These are phyloP conservation scores for Eubasilissa splendida DNA, from an alignment of 2,888 invertebrate species.

Conservation along the genomic window DNA sequence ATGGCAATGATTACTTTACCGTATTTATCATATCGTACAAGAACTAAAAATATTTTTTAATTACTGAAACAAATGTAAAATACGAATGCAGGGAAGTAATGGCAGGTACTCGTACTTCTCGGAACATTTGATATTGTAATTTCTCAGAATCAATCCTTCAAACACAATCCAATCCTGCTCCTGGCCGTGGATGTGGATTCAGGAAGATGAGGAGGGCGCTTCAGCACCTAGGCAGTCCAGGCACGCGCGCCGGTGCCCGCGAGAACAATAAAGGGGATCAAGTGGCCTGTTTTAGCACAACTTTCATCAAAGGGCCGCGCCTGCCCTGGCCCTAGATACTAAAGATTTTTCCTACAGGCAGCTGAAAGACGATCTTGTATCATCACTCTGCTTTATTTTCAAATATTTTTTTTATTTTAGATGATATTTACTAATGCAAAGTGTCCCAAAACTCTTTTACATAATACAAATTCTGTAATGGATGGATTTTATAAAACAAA, in stretches of 20 bases:
- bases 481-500: too few relatives aligned
- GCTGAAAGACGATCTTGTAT: conserved; percentile 18
- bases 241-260: conserved; percentile 65
- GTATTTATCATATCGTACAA: too few relatives aligned
- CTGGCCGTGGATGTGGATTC: too few relatives aligned
- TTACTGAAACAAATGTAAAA: too few relatives aligned
- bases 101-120: too few relatives aligned
- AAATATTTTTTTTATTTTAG: too few relatives aligned
- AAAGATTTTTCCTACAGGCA: conserved; percentile 43
- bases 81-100: too few relatives aligned
- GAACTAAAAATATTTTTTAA: too few relatives aligned
- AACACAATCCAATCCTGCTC: conserved; percentile 27
- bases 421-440: background rate
- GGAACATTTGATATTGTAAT: too few relatives aligned
- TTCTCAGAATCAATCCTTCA: background rate
- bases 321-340: conserved; percentile 50
- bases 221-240: conserved; percentile 66
- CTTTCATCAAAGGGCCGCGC: conserved; percentile 56
- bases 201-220: too few relatives aligned
- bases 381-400: conserved; percentile 31
- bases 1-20: too few relatives aligned
- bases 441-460: background rate
- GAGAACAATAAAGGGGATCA: conserved; percentile 64
- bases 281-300: conserved; percentile 62
- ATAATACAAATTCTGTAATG: too few relatives aligned